Evolutionary conservation across 2,113 vertebrate species (phyloP).

Genomic region (Corynorhinus townsendii): DNA sequence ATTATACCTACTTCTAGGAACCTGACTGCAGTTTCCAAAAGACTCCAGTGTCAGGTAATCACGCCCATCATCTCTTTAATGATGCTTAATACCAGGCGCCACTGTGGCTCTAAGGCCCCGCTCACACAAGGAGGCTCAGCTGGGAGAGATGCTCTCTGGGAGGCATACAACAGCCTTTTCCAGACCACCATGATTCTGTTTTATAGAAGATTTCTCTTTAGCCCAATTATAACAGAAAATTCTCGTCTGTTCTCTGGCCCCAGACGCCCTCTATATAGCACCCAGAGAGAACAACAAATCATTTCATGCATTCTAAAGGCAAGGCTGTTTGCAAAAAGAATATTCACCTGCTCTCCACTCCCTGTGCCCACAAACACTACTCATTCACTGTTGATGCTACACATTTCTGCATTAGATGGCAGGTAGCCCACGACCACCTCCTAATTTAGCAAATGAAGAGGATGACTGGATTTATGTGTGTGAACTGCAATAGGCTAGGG

Average conservation of each 20-base stretch:
- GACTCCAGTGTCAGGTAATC: not conserved
- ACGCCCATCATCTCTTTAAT: not conserved
- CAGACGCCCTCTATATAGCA: not conserved
- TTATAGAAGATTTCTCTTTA: constrained; percentile 47
- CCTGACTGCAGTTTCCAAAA: not conserved
- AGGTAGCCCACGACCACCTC: constrained; percentile 42
- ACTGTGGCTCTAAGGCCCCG: not conserved
- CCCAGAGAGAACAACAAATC: not conserved
- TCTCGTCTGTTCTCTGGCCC: not conserved
- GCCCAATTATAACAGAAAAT: constrained; percentile 38
- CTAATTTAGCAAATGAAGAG: constrained; percentile 60
- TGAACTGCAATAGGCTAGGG: constrained; percentile 40
- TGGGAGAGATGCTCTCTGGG: not conserved
- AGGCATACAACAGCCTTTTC: not conserved
- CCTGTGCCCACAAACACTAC: not conserved
- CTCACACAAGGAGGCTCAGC: not conserved
- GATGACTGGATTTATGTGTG: constrained; percentile 51
- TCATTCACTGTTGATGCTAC: not conserved
- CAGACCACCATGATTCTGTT: not conserved
- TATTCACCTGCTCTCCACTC: not conserved
- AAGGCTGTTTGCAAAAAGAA: not conserved
- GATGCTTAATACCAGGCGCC: not conserved
- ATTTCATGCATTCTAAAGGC: not conserved
- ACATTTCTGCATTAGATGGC: not conserved
- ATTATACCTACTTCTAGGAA: not conserved